Percentiles rank a stretch among this genome's conserved stretches.
Evolutionary conservation across 1,140 invertebrate genomes (phyloP).

Genomic region (Sweltsa coloradensis): DNA sequence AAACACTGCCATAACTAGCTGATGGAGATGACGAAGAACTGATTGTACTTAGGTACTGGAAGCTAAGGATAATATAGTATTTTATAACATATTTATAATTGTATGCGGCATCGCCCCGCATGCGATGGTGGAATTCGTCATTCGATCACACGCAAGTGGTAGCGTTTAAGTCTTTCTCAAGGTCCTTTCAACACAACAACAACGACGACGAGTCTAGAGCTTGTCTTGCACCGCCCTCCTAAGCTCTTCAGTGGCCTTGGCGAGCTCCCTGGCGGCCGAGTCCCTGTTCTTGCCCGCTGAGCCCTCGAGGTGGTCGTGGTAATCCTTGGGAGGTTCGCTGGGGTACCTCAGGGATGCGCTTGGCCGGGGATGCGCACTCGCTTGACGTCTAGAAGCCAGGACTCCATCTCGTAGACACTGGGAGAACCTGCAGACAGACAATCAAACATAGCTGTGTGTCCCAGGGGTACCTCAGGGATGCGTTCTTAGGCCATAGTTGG

Average conservation of each 20-base stretch:
- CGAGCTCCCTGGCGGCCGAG: constrained; percentile 4
- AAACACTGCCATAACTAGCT: no score
- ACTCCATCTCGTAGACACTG: constrained; percentile 45
- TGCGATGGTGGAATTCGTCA: no score
- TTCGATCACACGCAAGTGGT: no score
- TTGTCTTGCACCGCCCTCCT: constrained; percentile 58
- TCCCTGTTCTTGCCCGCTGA: constrained; percentile 8
- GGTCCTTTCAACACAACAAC: not conserved
- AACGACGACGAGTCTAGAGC: constrained; percentile 44
- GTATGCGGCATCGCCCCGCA: no score
- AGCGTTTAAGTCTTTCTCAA: not conserved
- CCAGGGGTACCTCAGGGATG: no score
- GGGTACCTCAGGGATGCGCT: constrained; percentile 42
- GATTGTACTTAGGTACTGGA: no score
- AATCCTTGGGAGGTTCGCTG: constrained; percentile 51
- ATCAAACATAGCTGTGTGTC: no score
- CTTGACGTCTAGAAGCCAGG: constrained; percentile 70
- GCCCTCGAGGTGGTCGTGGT: constrained; percentile 36
- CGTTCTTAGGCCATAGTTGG: no score
- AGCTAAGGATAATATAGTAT: no score
- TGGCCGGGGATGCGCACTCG: constrained; percentile 67
- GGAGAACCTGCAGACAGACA: no score
- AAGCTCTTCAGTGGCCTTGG: constrained; percentile 45
- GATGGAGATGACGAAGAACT: no score
- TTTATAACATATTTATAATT: no score